Conservation (phyloP, 2,797 vertebrate genomes). For the Sebastes diaconus region DNA sequence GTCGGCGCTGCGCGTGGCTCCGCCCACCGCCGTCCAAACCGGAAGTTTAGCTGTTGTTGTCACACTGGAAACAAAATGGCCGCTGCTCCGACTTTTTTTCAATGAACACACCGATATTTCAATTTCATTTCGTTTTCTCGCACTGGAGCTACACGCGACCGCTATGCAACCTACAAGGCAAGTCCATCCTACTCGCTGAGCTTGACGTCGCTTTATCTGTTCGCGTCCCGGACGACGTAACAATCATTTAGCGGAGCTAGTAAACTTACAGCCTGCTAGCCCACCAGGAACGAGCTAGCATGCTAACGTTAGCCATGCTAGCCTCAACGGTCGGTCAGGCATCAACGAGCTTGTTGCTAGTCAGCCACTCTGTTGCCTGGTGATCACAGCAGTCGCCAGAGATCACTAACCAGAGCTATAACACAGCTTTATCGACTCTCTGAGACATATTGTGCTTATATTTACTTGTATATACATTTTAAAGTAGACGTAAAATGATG, state of each 20-base stretch:
- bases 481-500: background rate
- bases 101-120: slow-evolving; percentile 85
- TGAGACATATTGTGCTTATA: background rate
- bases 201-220: slow-evolving; percentile 17
- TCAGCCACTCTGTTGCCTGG: slow-evolving; percentile 40
- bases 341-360: slow-evolving; percentile 75
- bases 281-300: slow-evolving; percentile 67
- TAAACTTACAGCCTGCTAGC: slow-evolving; percentile 67
- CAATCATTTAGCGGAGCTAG: slow-evolving; percentile 51
- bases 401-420: background rate
- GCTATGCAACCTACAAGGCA: slow-evolving; percentile 81
- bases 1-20: slow-evolving; percentile 22
- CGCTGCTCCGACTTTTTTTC: slow-evolving; percentile 85
- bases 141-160: slow-evolving; percentile 67
- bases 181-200: slow-evolving; percentile 61
- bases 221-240: slow-evolving; percentile 32
- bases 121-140: slow-evolving; percentile 74
- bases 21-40: slow-evolving; percentile 77
- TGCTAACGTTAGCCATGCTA: slow-evolving; percentile 72
- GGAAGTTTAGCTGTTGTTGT: slow-evolving; percentile 89
- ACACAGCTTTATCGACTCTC: background rate
- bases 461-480: background rate
- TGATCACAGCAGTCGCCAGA: background rate
- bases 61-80: slow-evolving; percentile 89
- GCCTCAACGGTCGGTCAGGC: slow-evolving; percentile 62